Percentiles rank a stretch among this genome's conserved stretches.
Conservation (phyloP, 2,888 invertebrate species). For the Thalpophila matura region DNA sequence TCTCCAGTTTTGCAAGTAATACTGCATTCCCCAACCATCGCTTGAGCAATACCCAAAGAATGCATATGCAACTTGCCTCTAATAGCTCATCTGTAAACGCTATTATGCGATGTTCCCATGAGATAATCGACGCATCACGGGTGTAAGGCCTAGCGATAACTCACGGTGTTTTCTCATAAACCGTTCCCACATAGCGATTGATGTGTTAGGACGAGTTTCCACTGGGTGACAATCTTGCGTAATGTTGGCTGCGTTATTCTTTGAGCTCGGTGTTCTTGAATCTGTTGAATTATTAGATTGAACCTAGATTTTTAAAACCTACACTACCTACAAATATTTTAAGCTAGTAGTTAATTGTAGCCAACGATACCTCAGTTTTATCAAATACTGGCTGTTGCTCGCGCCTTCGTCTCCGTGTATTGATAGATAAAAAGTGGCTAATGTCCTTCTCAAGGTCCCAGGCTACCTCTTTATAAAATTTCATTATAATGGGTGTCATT, state of each 20-base stretch:
- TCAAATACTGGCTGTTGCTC: too few species aligned
- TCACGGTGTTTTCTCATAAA: slow-evolving; percentile 51
- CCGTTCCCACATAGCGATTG: slow-evolving; percentile 38
- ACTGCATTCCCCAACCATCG: slow-evolving; percentile 1
- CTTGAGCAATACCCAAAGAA: slow-evolving; percentile 2
- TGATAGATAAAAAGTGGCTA: too few species aligned
- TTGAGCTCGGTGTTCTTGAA: background rate
- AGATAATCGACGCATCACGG: slow-evolving; percentile 51
- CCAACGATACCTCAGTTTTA: too few species aligned
- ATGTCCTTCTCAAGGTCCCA: too few species aligned
- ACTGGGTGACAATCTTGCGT: slow-evolving; percentile 19
- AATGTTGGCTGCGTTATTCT: background rate
- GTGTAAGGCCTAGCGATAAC: slow-evolving; percentile 51
- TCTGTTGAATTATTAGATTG: too few species aligned
- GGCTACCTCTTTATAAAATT: too few species aligned
- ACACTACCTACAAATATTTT: too few species aligned
- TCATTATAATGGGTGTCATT: too few species aligned
- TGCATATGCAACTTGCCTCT: slow-evolving; percentile 2
- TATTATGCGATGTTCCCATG: slow-evolving; percentile 52
- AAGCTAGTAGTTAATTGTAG: too few species aligned
- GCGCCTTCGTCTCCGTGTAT: too few species aligned
- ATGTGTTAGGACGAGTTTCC: slow-evolving; percentile 26
- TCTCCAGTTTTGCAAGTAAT: background rate
- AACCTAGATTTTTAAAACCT: too few species aligned
- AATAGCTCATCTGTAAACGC: slow-evolving; percentile 36